Percentiles rank a stretch among this genome's conserved stretches.
Evolutionary conservation across 2,797 vertebrate species (phyloP).

Genomic region (Muscicapa striata): DNA sequence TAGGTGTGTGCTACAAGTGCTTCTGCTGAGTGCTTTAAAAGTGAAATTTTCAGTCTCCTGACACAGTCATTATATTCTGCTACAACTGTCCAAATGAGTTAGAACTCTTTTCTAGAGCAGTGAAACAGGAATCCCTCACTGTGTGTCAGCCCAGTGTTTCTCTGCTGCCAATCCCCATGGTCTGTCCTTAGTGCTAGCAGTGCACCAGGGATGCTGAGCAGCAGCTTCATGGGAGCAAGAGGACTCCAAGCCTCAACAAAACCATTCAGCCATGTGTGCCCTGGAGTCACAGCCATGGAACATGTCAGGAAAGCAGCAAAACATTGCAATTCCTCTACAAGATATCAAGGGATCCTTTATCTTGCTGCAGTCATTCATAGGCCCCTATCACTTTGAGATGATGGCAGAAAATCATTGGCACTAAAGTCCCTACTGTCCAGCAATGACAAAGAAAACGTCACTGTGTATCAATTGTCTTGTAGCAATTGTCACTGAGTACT

Average conservation of each 20-base stretch:
- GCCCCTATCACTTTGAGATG: constrained; percentile 73
- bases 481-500: constrained; percentile 55
- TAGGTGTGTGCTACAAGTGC: background rate
- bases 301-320: constrained; percentile 26
- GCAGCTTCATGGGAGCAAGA: background rate
- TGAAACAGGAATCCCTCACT: background rate
- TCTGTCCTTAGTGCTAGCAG: background rate
- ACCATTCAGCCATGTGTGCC: constrained; percentile 19
- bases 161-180: background rate
- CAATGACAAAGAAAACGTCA: constrained; percentile 74
- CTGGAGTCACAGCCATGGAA: constrained; percentile 26
- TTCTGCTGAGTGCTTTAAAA: constrained; percentile 1
- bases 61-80: constrained; percentile 8
- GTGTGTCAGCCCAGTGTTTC: background rate
- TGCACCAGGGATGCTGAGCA: background rate
- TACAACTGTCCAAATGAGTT: background rate
- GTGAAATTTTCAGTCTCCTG: constrained; percentile 20
- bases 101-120: background rate
- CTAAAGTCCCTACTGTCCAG: constrained; percentile 67
- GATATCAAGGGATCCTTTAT: constrained; percentile 69
- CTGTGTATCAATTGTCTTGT: constrained; percentile 53
- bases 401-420: constrained; percentile 80
- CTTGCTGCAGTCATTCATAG: constrained; percentile 61
- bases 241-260: constrained; percentile 39
- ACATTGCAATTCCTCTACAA: constrained; percentile 28